These are phyloP conservation scores for Zaprionus lachaisei DNA, from an alignment of 1,140 invertebrate species.

Conservation along the genomic window DNA sequence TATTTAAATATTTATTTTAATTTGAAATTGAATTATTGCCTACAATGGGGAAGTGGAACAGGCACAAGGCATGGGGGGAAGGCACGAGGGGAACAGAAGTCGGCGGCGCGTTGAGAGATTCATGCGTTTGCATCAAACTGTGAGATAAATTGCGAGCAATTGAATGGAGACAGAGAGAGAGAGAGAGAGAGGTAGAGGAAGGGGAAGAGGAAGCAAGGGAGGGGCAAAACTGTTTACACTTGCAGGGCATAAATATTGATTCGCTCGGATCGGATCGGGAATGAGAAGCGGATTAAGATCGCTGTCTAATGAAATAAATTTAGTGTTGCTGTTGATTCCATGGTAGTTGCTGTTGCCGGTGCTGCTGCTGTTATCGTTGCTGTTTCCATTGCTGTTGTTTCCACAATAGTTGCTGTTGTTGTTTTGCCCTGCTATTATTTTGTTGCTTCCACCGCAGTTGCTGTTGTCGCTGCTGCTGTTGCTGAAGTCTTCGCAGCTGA, in stretches of 20 bases:
- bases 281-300: not conserved
- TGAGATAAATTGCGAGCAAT: constrained; percentile 80
- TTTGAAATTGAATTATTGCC: constrained; percentile 70
- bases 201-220: not conserved
- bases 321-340: not conserved
- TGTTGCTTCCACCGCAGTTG: no score
- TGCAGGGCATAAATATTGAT: constrained; percentile 50
- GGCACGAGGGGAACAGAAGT: not conserved
- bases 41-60: not conserved
- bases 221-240: constrained; percentile 56
- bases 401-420: no score
- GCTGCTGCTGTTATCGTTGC: no score
- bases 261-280: not conserved
- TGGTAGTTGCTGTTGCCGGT: not conserved
- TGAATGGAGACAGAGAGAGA: constrained; percentile 5
- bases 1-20: constrained; percentile 83
- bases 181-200: not conserved
- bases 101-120: constrained; percentile 70
- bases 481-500: no score
- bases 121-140: constrained; percentile 84
- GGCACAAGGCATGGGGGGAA: not conserved
- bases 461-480: no score
- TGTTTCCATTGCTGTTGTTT: no score
- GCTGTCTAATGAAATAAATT: not conserved
- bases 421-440: no score